Conservation (phyloP, 1,140 invertebrate genomes). For the Drosophila biarmipes region DNA sequence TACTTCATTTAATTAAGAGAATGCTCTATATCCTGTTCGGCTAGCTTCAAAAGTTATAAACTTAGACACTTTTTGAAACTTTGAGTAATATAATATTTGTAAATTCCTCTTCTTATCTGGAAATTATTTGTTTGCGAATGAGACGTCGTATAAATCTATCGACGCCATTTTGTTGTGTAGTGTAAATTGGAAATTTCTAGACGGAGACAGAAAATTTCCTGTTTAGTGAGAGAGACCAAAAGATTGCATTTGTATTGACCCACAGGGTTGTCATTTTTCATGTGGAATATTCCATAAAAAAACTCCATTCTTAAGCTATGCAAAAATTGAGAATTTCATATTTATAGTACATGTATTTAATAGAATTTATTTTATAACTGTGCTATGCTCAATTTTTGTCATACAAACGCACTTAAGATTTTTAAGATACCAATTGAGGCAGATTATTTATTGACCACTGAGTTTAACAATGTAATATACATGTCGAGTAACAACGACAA, state of each 20-base stretch:
- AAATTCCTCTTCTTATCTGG: too few species aligned
- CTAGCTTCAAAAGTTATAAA: too few species aligned
- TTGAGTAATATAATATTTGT: too few species aligned
- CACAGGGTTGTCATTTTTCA: conserved; percentile 1
- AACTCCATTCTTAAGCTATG: too few species aligned
- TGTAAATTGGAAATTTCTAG: conserved; percentile 16
- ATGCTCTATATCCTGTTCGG: too few species aligned
- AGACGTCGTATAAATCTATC: neutral
- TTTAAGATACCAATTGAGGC: neutral
- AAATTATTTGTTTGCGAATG: too few species aligned
- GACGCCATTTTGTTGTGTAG: neutral
- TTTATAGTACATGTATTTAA: too few species aligned
- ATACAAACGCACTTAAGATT: neutral
- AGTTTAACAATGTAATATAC: neutral
- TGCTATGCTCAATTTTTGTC: too few species aligned
- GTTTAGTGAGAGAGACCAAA: neutral
- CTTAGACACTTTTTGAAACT: too few species aligned
- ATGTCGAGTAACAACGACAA: neutral
- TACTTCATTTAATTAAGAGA: neutral
- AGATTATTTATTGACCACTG: neutral
- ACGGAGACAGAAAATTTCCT: neutral
- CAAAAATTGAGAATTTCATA: too few species aligned
- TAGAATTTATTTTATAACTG: too few species aligned
- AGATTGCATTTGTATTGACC: neutral
- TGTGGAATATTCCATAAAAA: neutral